These are phyloP conservation scores for Gryllus longicercus DNA, from an alignment of 2,888 invertebrate species.

Conservation along the genomic window DNA sequence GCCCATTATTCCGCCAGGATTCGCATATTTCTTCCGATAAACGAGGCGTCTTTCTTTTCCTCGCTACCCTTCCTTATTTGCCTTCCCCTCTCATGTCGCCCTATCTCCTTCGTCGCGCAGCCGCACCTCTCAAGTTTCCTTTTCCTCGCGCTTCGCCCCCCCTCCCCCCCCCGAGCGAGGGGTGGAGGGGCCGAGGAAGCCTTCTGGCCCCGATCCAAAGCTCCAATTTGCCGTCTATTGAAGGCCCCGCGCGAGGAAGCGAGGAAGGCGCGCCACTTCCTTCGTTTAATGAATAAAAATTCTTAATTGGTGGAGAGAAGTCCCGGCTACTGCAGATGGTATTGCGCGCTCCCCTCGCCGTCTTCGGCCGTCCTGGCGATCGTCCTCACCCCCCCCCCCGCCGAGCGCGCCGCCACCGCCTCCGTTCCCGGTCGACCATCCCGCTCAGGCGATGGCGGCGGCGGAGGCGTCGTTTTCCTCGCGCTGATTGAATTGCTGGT, in stretches of 20 bases:
- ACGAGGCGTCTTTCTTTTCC: not conserved
- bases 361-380: not conserved
- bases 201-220: not conserved
- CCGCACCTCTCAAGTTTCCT: too few relatives aligned
- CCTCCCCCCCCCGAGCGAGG: too few relatives aligned
- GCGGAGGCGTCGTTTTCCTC: not conserved
- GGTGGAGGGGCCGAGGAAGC: not conserved
- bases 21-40: not conserved
- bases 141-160: too few relatives aligned
- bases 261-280: not conserved
- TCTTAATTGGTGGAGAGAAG: slow-evolving; percentile 11
- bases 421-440: not conserved
- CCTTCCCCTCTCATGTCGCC: not conserved
- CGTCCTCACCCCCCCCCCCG: not conserved
- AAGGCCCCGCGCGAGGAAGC: not conserved
- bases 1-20: not conserved
- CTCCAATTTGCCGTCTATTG: not conserved
- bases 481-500: not conserved
- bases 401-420: not conserved
- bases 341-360: not conserved
- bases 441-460: not conserved
- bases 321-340: not conserved
- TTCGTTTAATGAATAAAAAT: not conserved
- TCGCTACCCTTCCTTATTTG: not conserved
- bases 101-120: too few relatives aligned